These are phyloP conservation scores for Hemicentrotus pulcherrimus DNA, from an alignment of 35 echinoderm and acorn worm species.

Conservation along the genomic window DNA sequence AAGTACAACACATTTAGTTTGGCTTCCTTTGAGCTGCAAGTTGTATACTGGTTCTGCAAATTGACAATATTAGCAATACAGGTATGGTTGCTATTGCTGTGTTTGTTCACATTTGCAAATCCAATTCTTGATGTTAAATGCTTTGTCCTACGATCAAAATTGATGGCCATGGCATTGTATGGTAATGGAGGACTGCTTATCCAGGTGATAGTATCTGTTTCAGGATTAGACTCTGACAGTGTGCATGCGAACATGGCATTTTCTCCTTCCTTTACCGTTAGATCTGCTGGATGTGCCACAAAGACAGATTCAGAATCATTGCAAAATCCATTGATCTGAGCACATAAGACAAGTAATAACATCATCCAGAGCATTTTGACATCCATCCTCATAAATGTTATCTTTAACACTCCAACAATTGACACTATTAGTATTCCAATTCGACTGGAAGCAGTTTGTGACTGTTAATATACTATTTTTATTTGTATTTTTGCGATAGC, in stretches of 20 bases:
- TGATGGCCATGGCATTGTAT: neutral
- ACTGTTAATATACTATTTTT: neutral
- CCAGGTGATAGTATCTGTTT: neutral
- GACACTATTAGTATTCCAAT: neutral
- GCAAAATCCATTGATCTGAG: neutral
- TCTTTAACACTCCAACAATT: neutral
- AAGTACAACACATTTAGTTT: neutral
- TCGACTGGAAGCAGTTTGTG: neutral
- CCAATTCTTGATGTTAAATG: constrained; percentile 4
- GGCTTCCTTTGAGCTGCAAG: neutral
- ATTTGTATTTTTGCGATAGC: neutral
- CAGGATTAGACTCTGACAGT: neutral
- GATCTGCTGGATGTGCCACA: neutral
- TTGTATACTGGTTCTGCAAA: neutral
- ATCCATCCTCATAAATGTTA: neutral
- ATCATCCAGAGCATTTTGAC: neutral
- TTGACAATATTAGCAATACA: neutral
- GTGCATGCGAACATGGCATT: neutral
- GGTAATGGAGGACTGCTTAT: neutral
- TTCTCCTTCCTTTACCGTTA: neutral
- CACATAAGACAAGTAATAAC: neutral
- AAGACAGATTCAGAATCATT: neutral
- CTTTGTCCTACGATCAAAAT: neutral
- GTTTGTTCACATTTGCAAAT: neutral
- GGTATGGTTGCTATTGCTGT: neutral